These are phyloP conservation scores for Eriosoma lanigerum DNA, from an alignment of 1,140 invertebrate species.

Conservation along the genomic window DNA sequence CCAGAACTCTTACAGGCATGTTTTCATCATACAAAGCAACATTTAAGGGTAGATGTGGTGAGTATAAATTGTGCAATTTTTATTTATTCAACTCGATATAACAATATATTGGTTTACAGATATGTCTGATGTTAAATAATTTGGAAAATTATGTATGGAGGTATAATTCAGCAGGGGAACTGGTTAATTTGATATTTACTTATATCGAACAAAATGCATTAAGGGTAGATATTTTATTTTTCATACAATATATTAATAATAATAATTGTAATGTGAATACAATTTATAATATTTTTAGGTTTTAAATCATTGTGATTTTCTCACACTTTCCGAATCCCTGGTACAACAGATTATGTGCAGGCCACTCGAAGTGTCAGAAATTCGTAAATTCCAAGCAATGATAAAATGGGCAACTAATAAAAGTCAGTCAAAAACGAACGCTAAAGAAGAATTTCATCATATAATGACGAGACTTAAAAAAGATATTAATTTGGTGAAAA, in stretches of 20 bases:
- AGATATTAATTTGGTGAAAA: constrained; percentile 86
- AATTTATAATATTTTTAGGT: constrained; percentile 60
- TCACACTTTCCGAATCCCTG: constrained; percentile 89
- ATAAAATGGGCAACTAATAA: constrained; percentile 83
- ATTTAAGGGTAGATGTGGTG: constrained; percentile 86
- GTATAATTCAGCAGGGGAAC: constrained; percentile 87
- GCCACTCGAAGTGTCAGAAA: constrained; percentile 81
- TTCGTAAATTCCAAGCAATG: constrained; percentile 93
- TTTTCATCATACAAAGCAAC: constrained; percentile 93
- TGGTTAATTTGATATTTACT: constrained; percentile 91
- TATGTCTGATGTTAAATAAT: constrained; percentile 87
- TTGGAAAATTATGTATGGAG: constrained; percentile 95
- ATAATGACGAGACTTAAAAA: constrained; percentile 87
- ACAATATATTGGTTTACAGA: constrained; percentile 61
- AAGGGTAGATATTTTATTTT: constrained; percentile 57
- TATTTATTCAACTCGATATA: neutral
- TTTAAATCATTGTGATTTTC: constrained; percentile 80
- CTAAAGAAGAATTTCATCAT: constrained; percentile 85
- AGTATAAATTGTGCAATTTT: constrained; percentile 54
- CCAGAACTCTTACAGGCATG: constrained; percentile 90
- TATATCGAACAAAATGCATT: constrained; percentile 82
- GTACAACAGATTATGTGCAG: constrained; percentile 80
- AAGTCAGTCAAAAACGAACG: constrained; percentile 78
- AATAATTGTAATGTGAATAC: too few relatives aligned
- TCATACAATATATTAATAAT: neutral